Conservation (phyloP, 2,888 invertebrate species). For the Cantharis flavilabris region DNA sequence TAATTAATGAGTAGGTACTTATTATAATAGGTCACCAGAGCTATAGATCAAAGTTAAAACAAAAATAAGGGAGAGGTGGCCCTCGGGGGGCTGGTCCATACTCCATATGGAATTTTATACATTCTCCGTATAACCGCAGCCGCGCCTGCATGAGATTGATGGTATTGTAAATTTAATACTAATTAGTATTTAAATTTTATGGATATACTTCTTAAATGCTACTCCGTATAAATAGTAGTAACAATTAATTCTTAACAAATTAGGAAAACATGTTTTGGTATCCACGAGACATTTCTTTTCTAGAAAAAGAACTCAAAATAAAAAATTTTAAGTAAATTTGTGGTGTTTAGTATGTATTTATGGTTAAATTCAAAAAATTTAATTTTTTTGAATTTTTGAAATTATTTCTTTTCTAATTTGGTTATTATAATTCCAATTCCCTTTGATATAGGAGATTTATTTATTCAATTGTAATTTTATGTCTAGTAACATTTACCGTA, state of each 20-base stretch:
- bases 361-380: no score
- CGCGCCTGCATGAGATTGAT: neutral
- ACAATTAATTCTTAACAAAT: neutral
- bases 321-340: no score
- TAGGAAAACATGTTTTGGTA: constrained; percentile 5
- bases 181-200: neutral
- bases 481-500: constrained; percentile 51
- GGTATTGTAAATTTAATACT: neutral
- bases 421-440: constrained; percentile 11
- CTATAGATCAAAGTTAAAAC: neutral
- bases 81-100: neutral
- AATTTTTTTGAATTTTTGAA: no score
- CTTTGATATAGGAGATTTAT: constrained; percentile 43
- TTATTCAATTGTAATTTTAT: constrained; percentile 48
- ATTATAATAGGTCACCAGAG: neutral
- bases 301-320: no score
- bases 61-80: neutral
- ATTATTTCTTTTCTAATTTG: constrained; percentile 7
- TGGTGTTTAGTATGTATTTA: no score
- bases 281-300: constrained; percentile 5
- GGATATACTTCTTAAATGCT: neutral
- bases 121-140: neutral
- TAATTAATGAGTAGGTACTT: neutral
- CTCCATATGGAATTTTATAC: neutral
- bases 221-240: neutral